Conservation (phyloP, 1,140 invertebrate genomes). For the Drosophila subpulchrella region DNA sequence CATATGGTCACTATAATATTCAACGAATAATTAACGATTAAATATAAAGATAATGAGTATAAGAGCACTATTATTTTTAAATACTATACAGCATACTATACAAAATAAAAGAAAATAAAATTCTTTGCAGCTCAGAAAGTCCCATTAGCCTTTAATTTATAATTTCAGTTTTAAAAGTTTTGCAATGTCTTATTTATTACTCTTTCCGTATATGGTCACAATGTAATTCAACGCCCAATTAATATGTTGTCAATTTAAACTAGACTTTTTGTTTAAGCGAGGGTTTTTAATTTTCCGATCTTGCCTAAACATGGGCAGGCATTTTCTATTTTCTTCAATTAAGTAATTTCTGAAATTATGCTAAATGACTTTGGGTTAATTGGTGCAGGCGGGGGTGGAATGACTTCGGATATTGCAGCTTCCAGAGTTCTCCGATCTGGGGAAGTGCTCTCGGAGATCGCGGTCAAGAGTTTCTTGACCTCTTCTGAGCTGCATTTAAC, state of each 20-base stretch:
- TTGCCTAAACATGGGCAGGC: constrained; percentile 16
- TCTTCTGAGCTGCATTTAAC: constrained; percentile 61
- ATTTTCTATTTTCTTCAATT: constrained; percentile 68
- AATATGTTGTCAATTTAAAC: too few species aligned
- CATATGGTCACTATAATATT: too few species aligned
- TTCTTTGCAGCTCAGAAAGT: too few species aligned
- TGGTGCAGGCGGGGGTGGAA: constrained; percentile 27
- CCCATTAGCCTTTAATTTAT: too few species aligned
- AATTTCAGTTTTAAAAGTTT: neutral
- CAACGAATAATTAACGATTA: too few species aligned
- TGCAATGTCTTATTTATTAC: too few species aligned
- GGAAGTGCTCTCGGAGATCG: constrained; percentile 5
- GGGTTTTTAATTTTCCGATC: constrained; percentile 15
- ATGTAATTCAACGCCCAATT: too few species aligned
- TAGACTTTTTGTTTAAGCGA: constrained; percentile 14
- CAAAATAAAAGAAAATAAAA: too few species aligned
- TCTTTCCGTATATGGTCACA: too few species aligned
- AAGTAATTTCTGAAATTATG: constrained; percentile 76
- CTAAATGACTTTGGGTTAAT: constrained; percentile 75
- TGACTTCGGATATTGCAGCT: constrained; percentile 10
- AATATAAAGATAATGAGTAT: too few species aligned
- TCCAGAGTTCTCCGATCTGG: constrained; percentile 4
- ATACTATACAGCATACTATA: too few species aligned
- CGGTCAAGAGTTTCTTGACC: constrained; percentile 64
- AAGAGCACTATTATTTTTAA: too few species aligned